Evolutionary conservation across 2,113 vertebrate genomes (phyloP), one percentile per base, ranked within the genome.

Genomic region (Malurus cyaneus): DNA sequence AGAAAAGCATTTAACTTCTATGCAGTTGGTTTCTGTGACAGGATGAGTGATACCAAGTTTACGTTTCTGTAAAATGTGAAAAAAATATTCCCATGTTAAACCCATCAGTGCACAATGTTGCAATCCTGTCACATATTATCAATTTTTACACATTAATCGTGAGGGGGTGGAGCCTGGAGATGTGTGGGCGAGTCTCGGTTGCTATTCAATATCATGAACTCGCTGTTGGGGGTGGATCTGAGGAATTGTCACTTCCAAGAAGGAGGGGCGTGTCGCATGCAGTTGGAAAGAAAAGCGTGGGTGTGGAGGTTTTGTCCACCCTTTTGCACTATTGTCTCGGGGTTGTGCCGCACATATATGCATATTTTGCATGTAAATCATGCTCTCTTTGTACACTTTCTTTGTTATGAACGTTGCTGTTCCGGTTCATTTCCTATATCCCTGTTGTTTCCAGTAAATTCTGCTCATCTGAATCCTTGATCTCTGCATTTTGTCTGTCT

Each of bases 201-300:
- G 20, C 59, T 21, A 44, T 9, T 34, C 52, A 11, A 25, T 12
- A 14, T 25, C 31, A 20, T 2, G 36, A 34, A 25, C 44, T 25
- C 31, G 25, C 10, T 0, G 0, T 20, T 25, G 11, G 17, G 23
- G 25, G 5, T 57, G 52, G 52, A 66, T 42, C 19, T 34, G 44
- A 34, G 31, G 11, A 12, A 44, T 10, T 77, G 14, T 32, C 25
- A 12, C 21, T 59, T 66, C 15, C 15, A 49, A 28, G 36, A 36
- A 36, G 31, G 8, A 73, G 32, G 7, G 7, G 4, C 16, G 28
- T 39, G 44, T 52, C 4, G 1, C 23, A 17, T n/a, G 46, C 25
- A 28, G 3, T 14, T 32, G 28, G 26, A 32, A 59, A 80, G 69
- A n/a, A 59, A 73, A 66, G 8, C 1, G 1, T 59, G 52, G 28